A percentile compares a stretch with the other conserved stretches of the same genome.
Conservation (phyloP, 2,888 invertebrate species). For the Caenorhabditis sinica region DNA sequence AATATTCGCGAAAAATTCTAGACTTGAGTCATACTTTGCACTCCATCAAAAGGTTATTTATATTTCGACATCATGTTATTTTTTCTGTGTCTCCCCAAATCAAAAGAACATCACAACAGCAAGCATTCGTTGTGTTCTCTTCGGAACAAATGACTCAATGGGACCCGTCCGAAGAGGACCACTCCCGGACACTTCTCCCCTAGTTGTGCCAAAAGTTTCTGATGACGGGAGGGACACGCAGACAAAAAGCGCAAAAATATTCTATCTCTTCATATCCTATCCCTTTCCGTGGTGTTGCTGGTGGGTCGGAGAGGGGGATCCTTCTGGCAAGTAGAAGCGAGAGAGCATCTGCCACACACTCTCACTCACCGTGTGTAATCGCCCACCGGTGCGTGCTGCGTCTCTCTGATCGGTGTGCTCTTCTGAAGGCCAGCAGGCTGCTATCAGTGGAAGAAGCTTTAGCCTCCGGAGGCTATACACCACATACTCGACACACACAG, state of each 20-base stretch:
- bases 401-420: constrained; percentile 54
- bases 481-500: constrained; percentile 51
- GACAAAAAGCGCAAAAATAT: constrained; percentile 56
- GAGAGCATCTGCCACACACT: constrained; percentile 57
- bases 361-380: constrained; percentile 63
- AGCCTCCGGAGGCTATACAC: constrained; percentile 56
- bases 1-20: background rate
- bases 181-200: constrained; percentile 32
- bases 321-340: constrained; percentile 15
- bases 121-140: background rate
- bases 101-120: constrained; percentile 47
- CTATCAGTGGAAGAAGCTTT: constrained; percentile 61
- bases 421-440: constrained; percentile 31
- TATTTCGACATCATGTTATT: constrained; percentile 6
- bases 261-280: constrained; percentile 12
- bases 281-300: constrained; percentile 13
- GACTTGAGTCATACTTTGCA: background rate
- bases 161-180: constrained; percentile 17
- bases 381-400: constrained; percentile 66
- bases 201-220: constrained; percentile 12
- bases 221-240: constrained; percentile 49
- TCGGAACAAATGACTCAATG: constrained; percentile 35
- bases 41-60: background rate
- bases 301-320: constrained; percentile 30
- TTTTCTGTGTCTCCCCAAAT: background rate